Evolutionary conservation across 2,888 invertebrate genomes (phyloP), one percentile per base, ranked within the genome.

Genomic region (Drosophila meridionalis): DNA sequence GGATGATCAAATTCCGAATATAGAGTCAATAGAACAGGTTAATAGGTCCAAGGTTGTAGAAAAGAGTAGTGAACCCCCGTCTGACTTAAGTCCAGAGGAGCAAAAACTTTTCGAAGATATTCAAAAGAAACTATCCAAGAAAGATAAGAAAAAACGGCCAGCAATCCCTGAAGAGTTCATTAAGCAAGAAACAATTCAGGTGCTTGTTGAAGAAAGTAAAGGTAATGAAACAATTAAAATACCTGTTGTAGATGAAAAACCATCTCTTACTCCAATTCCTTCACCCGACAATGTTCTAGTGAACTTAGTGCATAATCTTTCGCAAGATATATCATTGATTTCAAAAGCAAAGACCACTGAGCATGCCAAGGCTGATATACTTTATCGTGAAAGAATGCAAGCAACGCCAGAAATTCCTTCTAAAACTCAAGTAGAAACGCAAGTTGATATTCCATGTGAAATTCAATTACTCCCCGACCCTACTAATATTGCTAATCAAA

Each of bases 81-180:
- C 79, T 50, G 91, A 91, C 3, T 76, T 93, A 60, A 92, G 91
- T 53, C 72, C 83, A 26, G 93, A 93, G 79, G 93, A 94, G 67
- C 87, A 92, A 70, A 73, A 89, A 50, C 77, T 92, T 4, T 93
- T 92, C 52, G 89, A 92, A 72, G 83, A 91, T 43, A 91, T 93
- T 71, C 91, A 93, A 77, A 92, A 92, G 72, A 92, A 93, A 69
- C 80, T 92, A 42, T 91, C 92, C 4, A 93, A 92, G 65, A 92
- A 92, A 81, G 92, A 93, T 66, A 92, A 93, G 77, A 93, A 92
- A 69, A 92, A 93, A 57, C 83, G 93, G n/a, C 93, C 92, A 5
- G 91, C 92, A 30, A 87, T 93, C 57, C 93, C 93, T 6, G 92
- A 92, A 77, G 92, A 92, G 64, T 93, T 93, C 58, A 86, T 89